Evolutionary conservation across 2,113 vertebrate species (phyloP).

Genomic region (Thamnaconus septentrionalis): DNA sequence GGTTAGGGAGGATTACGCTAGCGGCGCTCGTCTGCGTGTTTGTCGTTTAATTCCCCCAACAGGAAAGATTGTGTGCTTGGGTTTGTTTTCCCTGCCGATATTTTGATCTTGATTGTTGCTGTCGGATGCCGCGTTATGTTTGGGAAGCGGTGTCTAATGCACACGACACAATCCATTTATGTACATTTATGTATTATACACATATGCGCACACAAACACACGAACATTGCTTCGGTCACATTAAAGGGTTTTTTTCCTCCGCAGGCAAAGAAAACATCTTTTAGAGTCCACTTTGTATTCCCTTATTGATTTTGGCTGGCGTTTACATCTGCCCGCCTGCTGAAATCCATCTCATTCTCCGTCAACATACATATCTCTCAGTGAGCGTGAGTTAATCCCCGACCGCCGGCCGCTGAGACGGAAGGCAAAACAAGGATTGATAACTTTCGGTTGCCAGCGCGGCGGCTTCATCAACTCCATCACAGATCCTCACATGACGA

Average conservation of each 20-base stretch:
- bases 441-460: too few species aligned
- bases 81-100: conserved; percentile 18
- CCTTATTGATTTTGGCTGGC: conserved; percentile 37
- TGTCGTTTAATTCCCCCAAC: conserved; percentile 14
- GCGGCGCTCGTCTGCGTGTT: conserved; percentile 11
- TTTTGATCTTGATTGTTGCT: conserved; percentile 23
- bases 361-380: conserved; percentile 25
- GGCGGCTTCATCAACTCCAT: too few species aligned
- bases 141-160: conserved; percentile 3
- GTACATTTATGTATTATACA: background rate
- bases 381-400: conserved; percentile 38
- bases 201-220: background rate
- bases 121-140: conserved; percentile 18
- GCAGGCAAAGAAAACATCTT: background rate
- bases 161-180: background rate
- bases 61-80: conserved; percentile 12
- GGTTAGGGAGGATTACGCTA: conserved; percentile 1
- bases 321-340: conserved; percentile 30
- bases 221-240: background rate
- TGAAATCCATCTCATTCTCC: conserved; percentile 48
- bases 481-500: too few species aligned
- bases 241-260: background rate
- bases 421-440: background rate
- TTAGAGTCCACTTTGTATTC: conserved; percentile 41
- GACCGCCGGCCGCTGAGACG: background rate